These are phyloP conservation scores for Knipowitschia caucasica DNA, from an alignment of 2,797 vertebrate genomes.

Conservation along the genomic window DNA sequence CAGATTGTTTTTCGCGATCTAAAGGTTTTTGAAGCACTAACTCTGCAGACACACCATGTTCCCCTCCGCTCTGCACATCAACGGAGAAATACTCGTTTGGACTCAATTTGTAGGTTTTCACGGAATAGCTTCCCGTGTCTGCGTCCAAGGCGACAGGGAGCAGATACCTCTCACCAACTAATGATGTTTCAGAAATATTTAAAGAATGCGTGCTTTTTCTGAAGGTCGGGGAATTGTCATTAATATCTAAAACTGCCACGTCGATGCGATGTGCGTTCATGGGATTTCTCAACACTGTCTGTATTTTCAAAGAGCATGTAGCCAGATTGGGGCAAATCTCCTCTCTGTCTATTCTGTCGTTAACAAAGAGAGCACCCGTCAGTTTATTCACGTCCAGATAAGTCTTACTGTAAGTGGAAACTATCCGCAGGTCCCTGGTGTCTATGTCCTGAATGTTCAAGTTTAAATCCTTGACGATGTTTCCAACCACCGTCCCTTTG, in stretches of 20 bases:
- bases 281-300: conserved; percentile 55
- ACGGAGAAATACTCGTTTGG: conserved; percentile 73
- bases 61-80: conserved; percentile 55
- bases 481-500: conserved; percentile 72
- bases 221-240: conserved; percentile 70
- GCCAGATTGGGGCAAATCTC: conserved; percentile 52
- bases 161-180: conserved; percentile 68
- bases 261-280: conserved; percentile 52
- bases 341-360: conserved; percentile 62
- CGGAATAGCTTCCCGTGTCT: conserved; percentile 71
- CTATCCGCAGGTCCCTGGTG: conserved; percentile 65
- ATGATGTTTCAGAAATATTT: conserved; percentile 71
- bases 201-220: conserved; percentile 45
- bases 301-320: conserved; percentile 61
- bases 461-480: conserved; percentile 74
- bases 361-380: conserved; percentile 61
- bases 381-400: conserved; percentile 60
- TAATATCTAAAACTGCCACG: conserved; percentile 70
- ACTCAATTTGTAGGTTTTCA: conserved; percentile 76
- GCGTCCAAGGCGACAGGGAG: conserved; percentile 74
- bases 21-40: conserved; percentile 70
- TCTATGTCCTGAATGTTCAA: conserved; percentile 64
- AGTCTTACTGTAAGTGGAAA: conserved; percentile 57
- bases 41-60: conserved; percentile 66
- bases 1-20: conserved; percentile 71